Percentiles rank a stretch among this genome's conserved stretches.
Evolutionary conservation across 2,888 invertebrate genomes (phyloP).

Genomic region (Nymphalis urticae): DNA sequence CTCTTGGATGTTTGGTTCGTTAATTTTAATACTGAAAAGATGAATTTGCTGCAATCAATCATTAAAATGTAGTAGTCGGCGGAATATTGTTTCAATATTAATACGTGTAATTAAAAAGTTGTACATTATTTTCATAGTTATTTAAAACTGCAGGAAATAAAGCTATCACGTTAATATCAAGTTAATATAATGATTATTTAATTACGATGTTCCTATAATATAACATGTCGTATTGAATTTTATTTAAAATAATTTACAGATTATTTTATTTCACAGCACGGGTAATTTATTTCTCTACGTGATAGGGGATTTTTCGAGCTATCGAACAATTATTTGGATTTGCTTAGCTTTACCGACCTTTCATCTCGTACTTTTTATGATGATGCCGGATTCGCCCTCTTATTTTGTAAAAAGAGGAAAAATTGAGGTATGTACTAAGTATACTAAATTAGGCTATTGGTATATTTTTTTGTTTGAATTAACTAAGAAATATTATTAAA

Average conservation of each 20-base stretch:
- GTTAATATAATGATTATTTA: too few relatives aligned
- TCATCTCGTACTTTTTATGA: constrained; percentile 69
- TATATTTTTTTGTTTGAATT: too few relatives aligned
- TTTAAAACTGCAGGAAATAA: too few relatives aligned
- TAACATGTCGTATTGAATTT: too few relatives aligned
- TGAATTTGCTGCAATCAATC: too few relatives aligned
- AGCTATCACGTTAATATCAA: too few relatives aligned
- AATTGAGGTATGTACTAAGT: constrained; percentile 56
- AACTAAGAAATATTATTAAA: background rate
- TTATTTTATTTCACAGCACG: constrained; percentile 67
- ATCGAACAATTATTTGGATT: constrained; percentile 74
- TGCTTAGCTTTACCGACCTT: constrained; percentile 73
- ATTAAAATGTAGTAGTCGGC: too few relatives aligned
- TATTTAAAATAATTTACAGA: constrained; percentile 46
- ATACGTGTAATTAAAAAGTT: too few relatives aligned
- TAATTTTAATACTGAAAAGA: background rate
- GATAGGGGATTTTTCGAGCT: constrained; percentile 74
- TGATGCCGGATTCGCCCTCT: constrained; percentile 84
- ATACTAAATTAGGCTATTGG: background rate
- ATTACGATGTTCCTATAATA: too few relatives aligned
- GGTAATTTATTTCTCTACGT: constrained; percentile 76
- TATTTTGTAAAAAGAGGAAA: constrained; percentile 67
- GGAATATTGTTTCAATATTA: too few relatives aligned
- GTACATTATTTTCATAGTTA: too few relatives aligned
- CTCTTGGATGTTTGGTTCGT: constrained; percentile 80